Evolutionary conservation across 2,888 invertebrate species (phyloP).

Genomic region (Luperina testacea): DNA sequence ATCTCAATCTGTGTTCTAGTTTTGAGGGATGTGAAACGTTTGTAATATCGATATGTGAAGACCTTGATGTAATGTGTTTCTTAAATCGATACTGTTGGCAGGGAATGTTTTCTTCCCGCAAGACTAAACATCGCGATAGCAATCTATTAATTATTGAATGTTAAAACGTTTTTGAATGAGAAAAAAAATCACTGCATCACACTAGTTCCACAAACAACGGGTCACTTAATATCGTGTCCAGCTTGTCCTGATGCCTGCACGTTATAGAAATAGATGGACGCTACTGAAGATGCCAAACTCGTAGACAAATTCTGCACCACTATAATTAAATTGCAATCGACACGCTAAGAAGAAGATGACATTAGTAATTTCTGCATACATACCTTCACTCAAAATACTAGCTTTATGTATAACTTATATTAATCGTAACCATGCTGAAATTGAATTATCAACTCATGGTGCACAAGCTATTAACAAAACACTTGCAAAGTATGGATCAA

Average conservation of each 20-base stretch:
- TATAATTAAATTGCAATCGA: background rate
- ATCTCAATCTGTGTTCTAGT: conserved; percentile 31
- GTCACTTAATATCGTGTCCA: background rate
- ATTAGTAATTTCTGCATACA: background rate
- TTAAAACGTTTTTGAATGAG: background rate
- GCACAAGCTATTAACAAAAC: no score
- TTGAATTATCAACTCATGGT: background rate
- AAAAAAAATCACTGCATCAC: background rate
- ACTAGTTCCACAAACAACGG: background rate
- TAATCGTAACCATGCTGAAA: background rate
- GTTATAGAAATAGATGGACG: background rate
- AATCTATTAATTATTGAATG: background rate
- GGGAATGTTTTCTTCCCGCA: background rate
- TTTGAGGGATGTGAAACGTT: background rate
- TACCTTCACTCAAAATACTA: background rate
- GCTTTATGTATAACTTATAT: background rate
- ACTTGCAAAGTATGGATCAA: background rate
- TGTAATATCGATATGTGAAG: background rate
- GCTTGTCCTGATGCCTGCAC: background rate
- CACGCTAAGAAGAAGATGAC: background rate
- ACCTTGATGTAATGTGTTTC: background rate
- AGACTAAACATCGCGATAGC: background rate
- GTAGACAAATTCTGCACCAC: background rate
- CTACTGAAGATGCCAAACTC: background rate
- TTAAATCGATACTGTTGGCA: background rate